Evolutionary conservation across 2,797 vertebrate genomes (phyloP).

Genomic region (Odontamblyopus lacepedii): DNA sequence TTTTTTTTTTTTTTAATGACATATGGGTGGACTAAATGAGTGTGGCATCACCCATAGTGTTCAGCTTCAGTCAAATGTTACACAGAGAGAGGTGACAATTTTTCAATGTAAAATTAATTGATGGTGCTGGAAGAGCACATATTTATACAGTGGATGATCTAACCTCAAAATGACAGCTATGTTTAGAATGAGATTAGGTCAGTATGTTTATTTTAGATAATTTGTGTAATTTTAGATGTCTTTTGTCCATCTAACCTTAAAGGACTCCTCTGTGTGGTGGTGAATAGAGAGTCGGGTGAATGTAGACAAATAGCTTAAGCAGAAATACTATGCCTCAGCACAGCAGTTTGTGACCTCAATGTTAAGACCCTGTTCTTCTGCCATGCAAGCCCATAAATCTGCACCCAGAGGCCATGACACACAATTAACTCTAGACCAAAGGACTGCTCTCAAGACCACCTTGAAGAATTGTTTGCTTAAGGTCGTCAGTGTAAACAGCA

Average conservation of each 20-base stretch:
- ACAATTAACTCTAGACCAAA: constrained; percentile 47
- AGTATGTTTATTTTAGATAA: background rate
- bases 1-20: no score
- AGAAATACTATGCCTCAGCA: background rate
- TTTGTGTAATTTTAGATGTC: no score
- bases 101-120: no score
- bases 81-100: no score
- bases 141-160: no score
- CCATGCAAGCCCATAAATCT: constrained; percentile 44
- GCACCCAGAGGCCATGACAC: constrained; percentile 46
- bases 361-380: constrained; percentile 4
- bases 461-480: constrained; percentile 19
- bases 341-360: constrained; percentile 1
- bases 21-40: no score
- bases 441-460: constrained; percentile 6
- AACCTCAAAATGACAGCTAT: background rate
- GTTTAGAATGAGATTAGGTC: background rate
- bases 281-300: background rate
- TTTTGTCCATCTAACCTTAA: background rate
- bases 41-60: no score
- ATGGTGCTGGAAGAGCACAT: no score
- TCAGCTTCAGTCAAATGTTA: no score
- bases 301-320: constrained; percentile 4
- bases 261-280: background rate
- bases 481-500: constrained; percentile 31